Base-by-base conservation (phyloP, 2,113 vertebrate species). In the Eudyptes chrysolophus region DNA sequence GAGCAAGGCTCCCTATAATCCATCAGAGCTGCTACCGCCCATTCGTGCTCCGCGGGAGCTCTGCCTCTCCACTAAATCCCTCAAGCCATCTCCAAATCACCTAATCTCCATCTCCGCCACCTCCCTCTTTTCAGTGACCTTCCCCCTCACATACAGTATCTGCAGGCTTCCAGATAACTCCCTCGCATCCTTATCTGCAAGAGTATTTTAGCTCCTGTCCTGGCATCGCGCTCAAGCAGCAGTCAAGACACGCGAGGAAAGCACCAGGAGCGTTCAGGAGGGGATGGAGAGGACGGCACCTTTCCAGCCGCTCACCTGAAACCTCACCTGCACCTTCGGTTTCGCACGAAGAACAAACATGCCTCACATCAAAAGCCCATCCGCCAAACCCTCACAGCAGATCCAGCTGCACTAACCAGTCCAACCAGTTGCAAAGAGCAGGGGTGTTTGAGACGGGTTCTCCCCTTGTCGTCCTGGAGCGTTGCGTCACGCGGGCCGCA, bases 91-190 rank as follows among this genome's bases (percentile, higher is more conserved):
- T 89, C 76, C 74, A 60, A 62, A 89, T 78, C 93, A 21, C 90
- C 95, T 89, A 90, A 95, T 97, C 95, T 90, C 81, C 70, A 61
- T 57, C 90, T 96, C 77, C 5, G 0, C 91, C 70, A 30, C 76
- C 94, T 71, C 70, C 92, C 74, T 69, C 86, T 69, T 71, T 82
- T 24, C 66, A 38, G 89, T 22, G 75, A 92, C 89, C 85, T 97
- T 90, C 84, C 70, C 65, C 71, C 62, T 94, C 69, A 42, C 80
- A 21, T 26, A 36, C 93, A 26, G 66, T 19, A 40, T 71, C 55
- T 89, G 68, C 64, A 51, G 87, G 65, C 79, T 92, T 79, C 89
- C 77, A 65, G 95, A 96, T 96, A 95, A 95, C 82, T 92, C 84
- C 61, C n/a, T 96, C 7, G 7, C 72, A 83, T 93, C 84, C 90